phyloP scores from a whole-genome alignment of 2,797 vertebrate species.

The Oreochromis grahami region DNA sequence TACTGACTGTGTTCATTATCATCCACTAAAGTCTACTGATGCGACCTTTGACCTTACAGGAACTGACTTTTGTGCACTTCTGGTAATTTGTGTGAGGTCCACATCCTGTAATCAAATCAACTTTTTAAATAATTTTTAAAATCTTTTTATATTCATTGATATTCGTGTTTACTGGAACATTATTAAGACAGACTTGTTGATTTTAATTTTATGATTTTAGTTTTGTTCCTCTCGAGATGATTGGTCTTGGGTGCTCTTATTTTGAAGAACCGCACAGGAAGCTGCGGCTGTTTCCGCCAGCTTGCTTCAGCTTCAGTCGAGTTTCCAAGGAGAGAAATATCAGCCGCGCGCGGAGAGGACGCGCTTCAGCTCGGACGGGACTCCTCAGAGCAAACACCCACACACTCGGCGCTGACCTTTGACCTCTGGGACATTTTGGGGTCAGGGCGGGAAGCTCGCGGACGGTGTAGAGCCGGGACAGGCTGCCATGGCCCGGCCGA shows the following conservation, averaged over 20 bases:
- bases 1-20: not conserved
- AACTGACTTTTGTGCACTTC: not conserved
- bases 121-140: not conserved
- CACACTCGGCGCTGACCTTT: not conserved
- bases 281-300: fast-evolving
- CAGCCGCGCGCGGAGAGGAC: not conserved
- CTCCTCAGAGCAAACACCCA: not conserved
- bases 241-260: not conserved
- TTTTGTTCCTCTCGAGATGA: not conserved
- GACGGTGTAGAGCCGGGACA: not conserved
- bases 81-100: not conserved
- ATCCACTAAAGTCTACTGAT: not conserved
- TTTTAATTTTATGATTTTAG: not conserved
- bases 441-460: not conserved
- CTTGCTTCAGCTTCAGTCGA: not conserved
- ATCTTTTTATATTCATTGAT: not conserved
- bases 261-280: not conserved
- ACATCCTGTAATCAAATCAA: not conserved
- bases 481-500: slow-evolving; percentile 30
- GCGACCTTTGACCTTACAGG: not conserved
- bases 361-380: not conserved
- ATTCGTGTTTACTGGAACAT: not conserved
- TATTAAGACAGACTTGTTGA: not conserved
- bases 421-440: not conserved
- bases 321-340: not conserved